Evolutionary conservation across 2,797 vertebrate genomes (phyloP).

Genomic region (Rhinella marina): DNA sequence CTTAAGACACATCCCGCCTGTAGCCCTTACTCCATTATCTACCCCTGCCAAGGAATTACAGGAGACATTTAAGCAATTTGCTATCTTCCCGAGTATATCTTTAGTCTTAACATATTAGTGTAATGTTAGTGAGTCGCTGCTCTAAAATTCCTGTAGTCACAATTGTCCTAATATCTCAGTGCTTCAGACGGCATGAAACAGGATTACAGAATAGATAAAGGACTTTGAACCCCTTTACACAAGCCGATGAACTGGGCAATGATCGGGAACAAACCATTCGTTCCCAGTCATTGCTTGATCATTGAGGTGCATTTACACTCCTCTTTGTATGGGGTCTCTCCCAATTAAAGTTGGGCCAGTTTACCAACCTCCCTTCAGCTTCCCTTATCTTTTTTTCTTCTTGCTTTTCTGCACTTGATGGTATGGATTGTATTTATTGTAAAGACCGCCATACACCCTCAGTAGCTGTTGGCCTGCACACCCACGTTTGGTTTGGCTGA

Average conservation of each 20-base stretch:
- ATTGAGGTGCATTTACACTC: too few species aligned
- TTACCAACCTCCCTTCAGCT: neutral
- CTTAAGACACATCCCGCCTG: conserved; percentile 30
- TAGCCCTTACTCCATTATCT: conserved; percentile 5
- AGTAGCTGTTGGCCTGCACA: too few species aligned
- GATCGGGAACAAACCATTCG: too few species aligned
- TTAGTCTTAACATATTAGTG: too few species aligned
- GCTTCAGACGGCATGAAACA: neutral
- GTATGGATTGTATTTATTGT: too few species aligned
- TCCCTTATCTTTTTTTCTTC: neutral
- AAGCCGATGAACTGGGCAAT: too few species aligned
- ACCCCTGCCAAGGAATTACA: neutral
- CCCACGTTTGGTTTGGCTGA: too few species aligned
- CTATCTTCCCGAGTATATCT: neutral
- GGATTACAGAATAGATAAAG: neutral
- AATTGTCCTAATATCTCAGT: neutral
- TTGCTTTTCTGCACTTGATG: neutral
- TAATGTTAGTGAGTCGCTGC: neutral
- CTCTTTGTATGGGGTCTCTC: too few species aligned
- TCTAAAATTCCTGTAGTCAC: neutral
- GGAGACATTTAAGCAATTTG: neutral
- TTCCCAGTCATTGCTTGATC: too few species aligned
- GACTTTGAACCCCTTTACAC: too few species aligned
- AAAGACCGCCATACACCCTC: too few species aligned
- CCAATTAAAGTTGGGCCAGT: neutral